Evolutionary conservation across 2,113 vertebrate genomes (phyloP).

Genomic region (Platichthys flesus): DNA sequence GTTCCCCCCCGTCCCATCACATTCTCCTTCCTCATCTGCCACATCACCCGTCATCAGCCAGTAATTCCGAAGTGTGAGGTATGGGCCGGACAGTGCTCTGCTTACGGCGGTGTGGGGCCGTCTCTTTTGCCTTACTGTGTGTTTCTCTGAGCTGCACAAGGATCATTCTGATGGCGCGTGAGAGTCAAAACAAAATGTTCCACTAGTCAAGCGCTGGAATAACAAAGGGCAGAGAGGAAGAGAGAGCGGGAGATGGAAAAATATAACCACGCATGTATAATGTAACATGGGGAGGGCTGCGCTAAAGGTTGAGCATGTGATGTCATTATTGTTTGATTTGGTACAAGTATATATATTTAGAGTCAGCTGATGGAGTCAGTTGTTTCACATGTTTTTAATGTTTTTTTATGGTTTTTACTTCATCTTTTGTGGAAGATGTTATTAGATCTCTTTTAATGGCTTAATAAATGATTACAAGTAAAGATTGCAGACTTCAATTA

Average conservation of each 20-base stretch:
- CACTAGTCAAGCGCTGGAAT: constrained; percentile 3
- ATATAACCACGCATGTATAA: constrained; percentile 32
- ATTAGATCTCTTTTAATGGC: not conserved
- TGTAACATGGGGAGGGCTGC: constrained; percentile 12
- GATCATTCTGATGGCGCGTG: constrained; percentile 22
- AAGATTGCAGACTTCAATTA: not conserved
- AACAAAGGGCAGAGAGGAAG: not conserved
- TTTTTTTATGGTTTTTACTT: not conserved
- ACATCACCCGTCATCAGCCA: constrained; percentile 26
- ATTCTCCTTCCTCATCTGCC: constrained; percentile 1
- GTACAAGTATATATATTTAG: not conserved
- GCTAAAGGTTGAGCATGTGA: constrained; percentile 6
- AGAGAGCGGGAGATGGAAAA: constrained; percentile 4
- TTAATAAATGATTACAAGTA: not conserved
- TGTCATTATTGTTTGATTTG: constrained; percentile 31
- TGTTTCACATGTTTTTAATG: not conserved
- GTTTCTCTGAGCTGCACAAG: constrained; percentile 19
- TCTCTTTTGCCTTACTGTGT: constrained; percentile 24
- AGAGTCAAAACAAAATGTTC: constrained; percentile 14
- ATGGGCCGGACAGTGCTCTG: constrained; percentile 36
- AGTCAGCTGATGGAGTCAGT: not conserved
- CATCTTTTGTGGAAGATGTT: not conserved
- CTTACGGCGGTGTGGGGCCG: constrained; percentile 2
- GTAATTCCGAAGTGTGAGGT: constrained; percentile 46
- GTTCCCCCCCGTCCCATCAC: constrained; percentile 5